Percentiles rank a stretch among this genome's conserved stretches.
Conservation (phyloP, 2,113 vertebrate genomes). For the Asarcornis scutulata region DNA sequence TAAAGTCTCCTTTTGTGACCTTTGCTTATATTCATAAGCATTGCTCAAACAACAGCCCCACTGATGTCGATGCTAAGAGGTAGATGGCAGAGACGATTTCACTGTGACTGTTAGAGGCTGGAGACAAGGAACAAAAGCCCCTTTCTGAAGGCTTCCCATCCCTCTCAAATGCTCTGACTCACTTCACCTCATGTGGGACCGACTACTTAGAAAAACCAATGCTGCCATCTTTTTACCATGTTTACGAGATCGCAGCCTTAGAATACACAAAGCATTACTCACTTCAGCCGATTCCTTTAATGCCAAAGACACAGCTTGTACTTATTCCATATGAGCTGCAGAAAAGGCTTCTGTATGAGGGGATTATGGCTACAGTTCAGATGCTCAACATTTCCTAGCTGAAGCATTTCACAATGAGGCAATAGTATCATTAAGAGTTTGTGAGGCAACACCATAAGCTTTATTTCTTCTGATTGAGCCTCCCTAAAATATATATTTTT, state of each 20-base stretch:
- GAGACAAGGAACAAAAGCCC: conserved; percentile 44
- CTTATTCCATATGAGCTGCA: neutral
- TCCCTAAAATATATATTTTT: neutral
- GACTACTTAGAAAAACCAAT: conserved; percentile 33
- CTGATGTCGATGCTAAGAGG: conserved; percentile 28
- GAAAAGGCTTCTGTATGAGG: conserved; percentile 24
- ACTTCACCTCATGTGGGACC: conserved; percentile 22
- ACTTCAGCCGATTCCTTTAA: conserved; percentile 50
- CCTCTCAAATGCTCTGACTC: neutral
- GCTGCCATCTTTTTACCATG: conserved; percentile 34
- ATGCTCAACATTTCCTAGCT: neutral
- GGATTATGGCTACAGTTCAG: conserved; percentile 21
- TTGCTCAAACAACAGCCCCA: neutral
- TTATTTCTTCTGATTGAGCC: neutral
- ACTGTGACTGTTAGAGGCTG: neutral
- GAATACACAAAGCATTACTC: conserved; percentile 51
- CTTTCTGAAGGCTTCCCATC: conserved; percentile 11
- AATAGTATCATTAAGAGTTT: neutral
- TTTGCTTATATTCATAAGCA: neutral
- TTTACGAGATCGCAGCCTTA: conserved; percentile 15
- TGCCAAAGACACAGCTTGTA: conserved; percentile 13
- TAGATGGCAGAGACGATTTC: neutral
- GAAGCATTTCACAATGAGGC: neutral
- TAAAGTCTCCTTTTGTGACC: neutral
- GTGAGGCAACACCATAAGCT: neutral